A percentile compares a stretch with the other conserved stretches of the same genome.
phyloP scores from a whole-genome alignment of 2,797 vertebrate species.

The Spondyliosoma cantharus region DNA sequence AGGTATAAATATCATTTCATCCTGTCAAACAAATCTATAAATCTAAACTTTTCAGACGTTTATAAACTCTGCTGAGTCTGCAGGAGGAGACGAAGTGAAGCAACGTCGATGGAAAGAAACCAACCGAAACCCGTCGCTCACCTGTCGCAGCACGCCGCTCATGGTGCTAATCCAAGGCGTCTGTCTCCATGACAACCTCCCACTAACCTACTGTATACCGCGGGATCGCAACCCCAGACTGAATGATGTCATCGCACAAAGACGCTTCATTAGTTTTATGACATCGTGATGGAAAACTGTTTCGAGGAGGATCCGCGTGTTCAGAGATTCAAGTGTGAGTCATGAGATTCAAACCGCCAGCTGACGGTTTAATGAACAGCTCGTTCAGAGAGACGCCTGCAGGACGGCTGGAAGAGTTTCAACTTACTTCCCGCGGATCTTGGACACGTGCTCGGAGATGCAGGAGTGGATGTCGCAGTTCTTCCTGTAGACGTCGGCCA shows the following conservation, averaged over 20 bases:
- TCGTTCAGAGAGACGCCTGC: too few relatives aligned
- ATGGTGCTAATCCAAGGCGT: constrained; percentile 1
- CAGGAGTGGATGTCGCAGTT: constrained; percentile 90
- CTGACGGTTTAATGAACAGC: neutral
- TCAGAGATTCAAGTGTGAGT: neutral
- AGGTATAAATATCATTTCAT: too few relatives aligned
- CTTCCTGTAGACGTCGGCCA: constrained; percentile 94
- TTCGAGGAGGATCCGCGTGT: neutral
- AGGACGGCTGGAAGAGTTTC: too few relatives aligned
- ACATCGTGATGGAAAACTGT: neutral
- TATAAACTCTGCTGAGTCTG: neutral
- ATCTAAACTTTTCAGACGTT: too few relatives aligned
- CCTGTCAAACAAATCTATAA: too few relatives aligned
- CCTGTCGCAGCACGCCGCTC: constrained; percentile 36
- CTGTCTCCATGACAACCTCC: neutral
- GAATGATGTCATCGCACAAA: neutral
- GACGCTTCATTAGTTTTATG: neutral
- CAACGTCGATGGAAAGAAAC: neutral
- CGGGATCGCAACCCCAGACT: neutral
- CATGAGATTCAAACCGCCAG: neutral
- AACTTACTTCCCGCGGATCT: constrained; percentile 90
- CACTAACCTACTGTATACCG: neutral
- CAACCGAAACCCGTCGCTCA: constrained; percentile 11
- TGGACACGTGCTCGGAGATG: constrained; percentile 91
- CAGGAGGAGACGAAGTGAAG: neutral